Evolutionary conservation across 2,888 invertebrate species (phyloP), one percentile per base, ranked within the genome.

Genomic region (Zootermopsis nevadensis): DNA sequence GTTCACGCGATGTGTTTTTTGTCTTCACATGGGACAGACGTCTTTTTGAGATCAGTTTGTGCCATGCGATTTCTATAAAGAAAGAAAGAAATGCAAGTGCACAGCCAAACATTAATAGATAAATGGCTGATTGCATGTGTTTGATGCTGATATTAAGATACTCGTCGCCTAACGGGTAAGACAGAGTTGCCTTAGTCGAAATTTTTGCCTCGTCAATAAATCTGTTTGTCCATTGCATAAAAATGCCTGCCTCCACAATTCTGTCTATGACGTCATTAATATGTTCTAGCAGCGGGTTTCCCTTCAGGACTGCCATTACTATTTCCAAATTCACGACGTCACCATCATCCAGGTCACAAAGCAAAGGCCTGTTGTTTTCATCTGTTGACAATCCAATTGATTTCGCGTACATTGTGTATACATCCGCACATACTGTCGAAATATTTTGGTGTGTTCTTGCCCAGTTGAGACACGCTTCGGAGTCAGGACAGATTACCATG

Each of bases 111-210:
- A 48, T 4, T 19, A 48, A 19, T 0, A 48, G 12, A 19, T 48
- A 48, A 19, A 66, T 27, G 0, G 66, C 66, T 15, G 30, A n/a
- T 27, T 66, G 66, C 66, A 66, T 30, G 15, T 66, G 27, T 8
- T 3, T 66, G 27, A 66, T n/a, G 8, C 6, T 30, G 6, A 66
- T 1, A 8, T n/a, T 27, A n/a, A 3, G 15, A 27, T 27, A 66
- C 8, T 8, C 1, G 6, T 30, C 15, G n/a, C 1, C 4, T 12
- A n/a, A 4, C 19, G 3, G 10, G 0, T 0, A 27, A 0, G 66
- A n/a, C 12, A 27, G 1, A n/a, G 4, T 66, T 27, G 66, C 12
- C 27, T 66, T 8, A 1, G 66, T 12, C 12, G 3, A 12, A 19
- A 66, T 7, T 30, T 30, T 8, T 66, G 10, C 4, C n/a, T 4